Evolutionary conservation across 1,140 invertebrate genomes (phyloP).

Genomic region (Colletes gigas): DNA sequence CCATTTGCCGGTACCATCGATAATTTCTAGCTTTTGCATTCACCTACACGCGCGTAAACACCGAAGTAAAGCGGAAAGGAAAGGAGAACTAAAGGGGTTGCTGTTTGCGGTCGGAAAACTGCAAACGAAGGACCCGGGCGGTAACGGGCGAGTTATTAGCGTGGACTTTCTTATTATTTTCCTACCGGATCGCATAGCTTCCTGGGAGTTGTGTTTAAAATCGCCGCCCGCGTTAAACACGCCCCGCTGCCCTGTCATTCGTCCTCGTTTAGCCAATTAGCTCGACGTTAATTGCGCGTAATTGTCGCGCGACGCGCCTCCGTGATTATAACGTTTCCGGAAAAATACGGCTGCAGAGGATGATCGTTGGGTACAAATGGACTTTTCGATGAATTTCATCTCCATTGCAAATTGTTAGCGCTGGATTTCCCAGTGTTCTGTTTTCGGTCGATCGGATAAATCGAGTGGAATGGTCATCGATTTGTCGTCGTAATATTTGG

Average conservation of each 20-base stretch:
- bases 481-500: too few species aligned
- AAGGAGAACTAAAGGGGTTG: not conserved
- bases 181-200: not conserved
- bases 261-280: constrained; percentile 1
- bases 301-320: not conserved
- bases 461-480: too few species aligned
- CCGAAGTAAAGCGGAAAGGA: not conserved
- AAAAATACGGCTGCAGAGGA: too few species aligned
- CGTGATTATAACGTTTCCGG: not conserved
- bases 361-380: too few species aligned
- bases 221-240: not conserved
- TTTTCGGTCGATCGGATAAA: too few species aligned
- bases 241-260: not conserved
- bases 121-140: too few species aligned
- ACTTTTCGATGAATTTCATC: too few species aligned
- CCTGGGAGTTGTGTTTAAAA: not conserved
- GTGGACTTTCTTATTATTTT: not conserved
- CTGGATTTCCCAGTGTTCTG: too few species aligned
- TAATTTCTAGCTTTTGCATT: too few species aligned
- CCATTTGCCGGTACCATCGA: too few species aligned
- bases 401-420: too few species aligned
- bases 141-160: not conserved
- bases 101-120: not conserved
- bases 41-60: not conserved
- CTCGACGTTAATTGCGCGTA: not conserved